Conservation (phyloP, 2,797 vertebrate genomes). For the Anolis apletophallus region DNA sequence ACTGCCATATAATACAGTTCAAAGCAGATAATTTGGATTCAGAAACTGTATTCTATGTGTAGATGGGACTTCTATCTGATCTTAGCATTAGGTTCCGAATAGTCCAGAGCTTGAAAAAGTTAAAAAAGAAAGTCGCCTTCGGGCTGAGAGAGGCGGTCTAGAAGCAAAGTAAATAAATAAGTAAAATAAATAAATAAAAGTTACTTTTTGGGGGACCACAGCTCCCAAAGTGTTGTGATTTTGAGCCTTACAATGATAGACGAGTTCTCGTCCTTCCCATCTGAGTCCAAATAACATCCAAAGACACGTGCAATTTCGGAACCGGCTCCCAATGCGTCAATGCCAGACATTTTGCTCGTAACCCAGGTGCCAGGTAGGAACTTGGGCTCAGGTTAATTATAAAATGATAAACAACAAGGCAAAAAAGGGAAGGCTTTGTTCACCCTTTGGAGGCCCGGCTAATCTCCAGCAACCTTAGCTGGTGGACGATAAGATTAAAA, state of each 20-base stretch:
- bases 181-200: too few relatives aligned
- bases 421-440: not conserved
- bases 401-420: too few relatives aligned
- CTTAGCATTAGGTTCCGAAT: not conserved
- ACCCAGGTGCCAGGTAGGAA: not conserved
- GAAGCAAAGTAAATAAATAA: too few relatives aligned
- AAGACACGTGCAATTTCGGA: not conserved
- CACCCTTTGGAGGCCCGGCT: not conserved
- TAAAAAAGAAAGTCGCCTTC: too few relatives aligned
- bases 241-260: not conserved
- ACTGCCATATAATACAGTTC: too few relatives aligned
- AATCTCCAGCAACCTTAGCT: not conserved
- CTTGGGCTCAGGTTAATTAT: not conserved
- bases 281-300: not conserved
- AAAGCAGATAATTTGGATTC: too few relatives aligned
- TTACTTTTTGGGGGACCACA: too few relatives aligned
- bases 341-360: not conserved
- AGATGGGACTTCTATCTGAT: too few relatives aligned
- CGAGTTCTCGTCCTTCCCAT: rapidly evolving
- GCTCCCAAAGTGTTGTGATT: too few relatives aligned
- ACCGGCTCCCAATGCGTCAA: not conserved
- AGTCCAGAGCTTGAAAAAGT: too few relatives aligned
- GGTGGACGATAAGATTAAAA: not conserved
- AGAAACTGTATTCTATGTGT: too few relatives aligned
- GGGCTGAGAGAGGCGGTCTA: too few relatives aligned